Conservation (phyloP, 2,113 vertebrate species). For the Dermatemys mawii region DNA sequence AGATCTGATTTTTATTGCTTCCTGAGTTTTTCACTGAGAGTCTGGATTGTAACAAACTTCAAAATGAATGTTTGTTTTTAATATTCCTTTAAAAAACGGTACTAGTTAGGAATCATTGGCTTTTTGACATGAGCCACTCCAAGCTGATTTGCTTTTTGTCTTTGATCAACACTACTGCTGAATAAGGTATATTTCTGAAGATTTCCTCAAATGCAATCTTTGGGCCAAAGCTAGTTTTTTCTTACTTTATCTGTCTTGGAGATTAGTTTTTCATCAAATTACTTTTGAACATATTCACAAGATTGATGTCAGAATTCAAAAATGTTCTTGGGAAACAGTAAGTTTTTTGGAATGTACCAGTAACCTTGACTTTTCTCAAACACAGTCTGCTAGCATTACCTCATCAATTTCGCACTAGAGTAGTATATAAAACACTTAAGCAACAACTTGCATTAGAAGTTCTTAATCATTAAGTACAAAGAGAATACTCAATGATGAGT, state of each 20-base stretch:
- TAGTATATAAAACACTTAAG: constrained; percentile 50
- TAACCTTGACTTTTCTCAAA: constrained; percentile 60
- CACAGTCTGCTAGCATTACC: constrained; percentile 52
- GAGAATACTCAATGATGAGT: not conserved
- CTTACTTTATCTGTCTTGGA: constrained; percentile 63
- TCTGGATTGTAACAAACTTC: constrained; percentile 35
- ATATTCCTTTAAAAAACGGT: not conserved
- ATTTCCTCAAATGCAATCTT: not conserved
- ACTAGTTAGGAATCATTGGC: not conserved
- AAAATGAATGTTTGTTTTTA: constrained; percentile 1
- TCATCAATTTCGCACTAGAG: constrained; percentile 61
- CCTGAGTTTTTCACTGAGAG: constrained; percentile 26
- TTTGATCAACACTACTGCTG: not conserved
- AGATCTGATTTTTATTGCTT: constrained; percentile 47
- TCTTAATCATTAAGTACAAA: constrained; percentile 36
- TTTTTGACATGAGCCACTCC: not conserved
- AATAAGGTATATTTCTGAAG: constrained; percentile 3
- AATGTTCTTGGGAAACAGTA: constrained; percentile 67
- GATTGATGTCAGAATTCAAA: constrained; percentile 70
- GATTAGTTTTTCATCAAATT: constrained; percentile 60
- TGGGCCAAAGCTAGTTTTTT: constrained; percentile 49
- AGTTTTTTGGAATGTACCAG: constrained; percentile 58
- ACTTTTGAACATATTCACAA: constrained; percentile 45
- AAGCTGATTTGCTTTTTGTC: not conserved
- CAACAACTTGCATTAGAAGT: constrained; percentile 35